Percentiles rank a stretch among this genome's conserved stretches.
phyloP scores from a whole-genome alignment of 2,797 vertebrate genomes.

The Halcyon smyrnensis region DNA sequence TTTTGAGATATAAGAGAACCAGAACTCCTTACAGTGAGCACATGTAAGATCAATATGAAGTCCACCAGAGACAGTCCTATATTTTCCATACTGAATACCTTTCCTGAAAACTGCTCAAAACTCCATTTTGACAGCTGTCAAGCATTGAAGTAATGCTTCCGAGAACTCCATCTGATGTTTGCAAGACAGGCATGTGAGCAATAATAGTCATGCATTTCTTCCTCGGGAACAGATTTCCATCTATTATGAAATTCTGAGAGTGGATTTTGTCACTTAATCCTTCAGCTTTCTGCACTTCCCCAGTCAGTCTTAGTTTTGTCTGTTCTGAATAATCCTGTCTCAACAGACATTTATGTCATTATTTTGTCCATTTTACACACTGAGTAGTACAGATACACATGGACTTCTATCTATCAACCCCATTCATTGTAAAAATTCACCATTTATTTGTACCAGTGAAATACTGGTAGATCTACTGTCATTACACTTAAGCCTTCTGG shows the following conservation, averaged over 20 bases:
- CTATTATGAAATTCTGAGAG: neutral
- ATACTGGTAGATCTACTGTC: neutral
- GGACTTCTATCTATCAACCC: neutral
- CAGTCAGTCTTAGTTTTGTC: neutral
- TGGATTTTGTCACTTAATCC: neutral
- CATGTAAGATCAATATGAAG: neutral
- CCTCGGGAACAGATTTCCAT: neutral
- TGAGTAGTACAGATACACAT: neutral
- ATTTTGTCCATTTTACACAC: neutral
- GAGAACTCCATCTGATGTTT: slow-evolving; percentile 27
- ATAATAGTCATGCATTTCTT: neutral
- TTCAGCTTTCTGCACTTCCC: neutral
- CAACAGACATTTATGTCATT: neutral
- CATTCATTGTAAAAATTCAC: neutral
- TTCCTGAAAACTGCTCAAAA: slow-evolving; percentile 5
- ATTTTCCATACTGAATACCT: neutral
- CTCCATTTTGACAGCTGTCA: slow-evolving; percentile 43
- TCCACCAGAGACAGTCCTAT: neutral
- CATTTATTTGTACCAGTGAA: neutral
- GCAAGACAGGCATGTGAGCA: neutral
- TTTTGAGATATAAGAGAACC: neutral
- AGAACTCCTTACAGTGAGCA: neutral
- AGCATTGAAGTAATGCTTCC: neutral
- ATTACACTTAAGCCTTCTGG: neutral
- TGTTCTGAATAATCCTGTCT: neutral